Base-by-base conservation (phyloP, 2,888 invertebrate species). In the Hypena proboscidalis region DNA sequence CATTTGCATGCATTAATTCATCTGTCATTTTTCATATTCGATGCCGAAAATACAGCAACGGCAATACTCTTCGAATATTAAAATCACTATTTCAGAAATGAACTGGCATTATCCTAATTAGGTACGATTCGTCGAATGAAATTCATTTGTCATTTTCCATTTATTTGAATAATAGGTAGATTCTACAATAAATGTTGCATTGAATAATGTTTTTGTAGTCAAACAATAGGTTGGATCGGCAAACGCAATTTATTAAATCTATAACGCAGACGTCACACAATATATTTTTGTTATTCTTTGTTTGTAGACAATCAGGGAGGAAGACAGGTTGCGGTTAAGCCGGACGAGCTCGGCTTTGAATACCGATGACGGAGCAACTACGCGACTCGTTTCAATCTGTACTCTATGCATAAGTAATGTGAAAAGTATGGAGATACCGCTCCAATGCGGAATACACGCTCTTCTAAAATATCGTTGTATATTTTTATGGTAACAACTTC, bases 321-420 rank as follows among this genome's bases (percentile, higher is more conserved):
- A 71, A 75, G 77, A 77, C 78, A 74, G 81, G 81, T 77, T 70
- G 82, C 72, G 81, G 82, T 77, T 81, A 78, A 82, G 79, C 77
- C 83, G 77, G 74, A 79, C 71, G 77, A 69, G 74, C 70, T 63
- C 58, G 67, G 80, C 76, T 85, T 80, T 82, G 87, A 87, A 88
- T 87, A 82, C 85, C 85, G 85, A 86, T 88, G 87, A 87, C 83
- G 78, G 61, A 58, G 70, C 85, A 79, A 81, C 84, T 81, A 80
- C 83, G 71, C 76, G 74, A 80, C 80, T 79, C 86, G 85, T 83
- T 89, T 86, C 90, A 90, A 90, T 90, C 88, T 88, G 79, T 86
- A 87, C 79, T 84, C 90, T 88, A 89, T 89, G 89, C 88, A 88
- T 90, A 89, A 88, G 80, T 90, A 89, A 90, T 90, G 85, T 80